A percentile compares a stretch with the other conserved stretches of the same genome.
Evolutionary conservation across 2,113 vertebrate species (phyloP).

Genomic region (Salvelinus fontinalis): DNA sequence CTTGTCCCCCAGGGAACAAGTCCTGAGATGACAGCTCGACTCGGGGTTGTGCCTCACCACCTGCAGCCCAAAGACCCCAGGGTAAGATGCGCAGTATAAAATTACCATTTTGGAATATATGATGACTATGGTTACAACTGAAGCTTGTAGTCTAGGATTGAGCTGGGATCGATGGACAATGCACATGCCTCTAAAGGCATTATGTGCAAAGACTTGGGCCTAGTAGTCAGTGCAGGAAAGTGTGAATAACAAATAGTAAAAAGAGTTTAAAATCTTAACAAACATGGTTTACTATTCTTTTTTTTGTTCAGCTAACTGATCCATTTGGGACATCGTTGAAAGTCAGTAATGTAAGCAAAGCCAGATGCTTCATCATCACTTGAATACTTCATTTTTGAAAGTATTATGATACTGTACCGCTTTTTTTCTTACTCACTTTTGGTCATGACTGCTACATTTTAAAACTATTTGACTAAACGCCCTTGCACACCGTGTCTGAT

Average conservation of each 20-base stretch:
- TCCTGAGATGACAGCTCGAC: constrained; percentile 82
- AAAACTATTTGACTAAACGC: constrained; percentile 41
- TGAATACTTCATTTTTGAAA: constrained; percentile 38
- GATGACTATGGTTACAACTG: too few relatives aligned
- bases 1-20: constrained; percentile 83
- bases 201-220: constrained; percentile 40
- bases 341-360: constrained; percentile 83
- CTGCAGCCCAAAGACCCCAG: constrained; percentile 87
- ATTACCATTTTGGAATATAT: background rate
- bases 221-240: constrained; percentile 42
- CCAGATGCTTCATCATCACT: constrained; percentile 44
- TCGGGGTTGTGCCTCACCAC: constrained; percentile 83
- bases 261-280: constrained; percentile 45
- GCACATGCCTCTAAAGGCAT: constrained; percentile 4
- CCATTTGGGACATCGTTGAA: constrained; percentile 87
- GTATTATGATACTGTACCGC: constrained; percentile 14
- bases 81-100: constrained; percentile 68
- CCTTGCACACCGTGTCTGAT: constrained; percentile 60
- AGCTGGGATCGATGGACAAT: too few relatives aligned
- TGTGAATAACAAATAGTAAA: constrained; percentile 31
- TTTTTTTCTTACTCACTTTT: constrained; percentile 58
- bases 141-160: too few relatives aligned
- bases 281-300: constrained; percentile 59
- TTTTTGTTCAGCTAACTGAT: constrained; percentile 82
- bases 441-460: constrained; percentile 32